Percentiles rank a stretch among this genome's conserved stretches.
phyloP scores from a whole-genome alignment of 2,797 vertebrate species.

The Neosalanx taihuensis region DNA sequence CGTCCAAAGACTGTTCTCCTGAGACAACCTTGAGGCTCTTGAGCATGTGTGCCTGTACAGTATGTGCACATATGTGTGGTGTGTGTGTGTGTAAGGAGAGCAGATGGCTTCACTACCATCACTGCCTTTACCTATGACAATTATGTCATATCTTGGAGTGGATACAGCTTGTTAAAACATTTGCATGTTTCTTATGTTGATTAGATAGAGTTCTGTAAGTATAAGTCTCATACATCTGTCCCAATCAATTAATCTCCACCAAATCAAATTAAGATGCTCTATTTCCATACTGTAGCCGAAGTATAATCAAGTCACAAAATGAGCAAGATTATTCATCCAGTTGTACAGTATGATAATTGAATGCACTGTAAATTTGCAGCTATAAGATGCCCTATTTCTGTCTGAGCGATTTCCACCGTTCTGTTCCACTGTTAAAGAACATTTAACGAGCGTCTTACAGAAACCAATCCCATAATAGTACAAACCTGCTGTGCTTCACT shows the following conservation, averaged over 20 bases:
- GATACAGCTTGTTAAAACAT: background rate
- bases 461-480: background rate
- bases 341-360: conserved; percentile 5
- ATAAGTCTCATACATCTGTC: background rate
- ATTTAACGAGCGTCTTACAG: background rate
- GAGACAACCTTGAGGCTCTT: background rate
- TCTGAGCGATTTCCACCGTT: background rate
- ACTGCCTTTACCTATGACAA: background rate
- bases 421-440: background rate
- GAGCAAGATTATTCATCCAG: conserved; percentile 2
- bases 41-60: background rate
- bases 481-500: background rate
- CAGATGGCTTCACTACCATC: background rate
- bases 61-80: background rate
- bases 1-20: background rate
- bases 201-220: background rate
- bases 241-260: background rate
- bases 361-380: background rate
- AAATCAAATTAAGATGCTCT: conserved; percentile 6
- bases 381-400: conserved; percentile 7
- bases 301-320: background rate
- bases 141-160: background rate
- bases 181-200: background rate
- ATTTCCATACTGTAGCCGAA: background rate
- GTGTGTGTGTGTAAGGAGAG: background rate